Base-by-base conservation (phyloP, 2,888 invertebrate species). In the Anodontia alba region DNA sequence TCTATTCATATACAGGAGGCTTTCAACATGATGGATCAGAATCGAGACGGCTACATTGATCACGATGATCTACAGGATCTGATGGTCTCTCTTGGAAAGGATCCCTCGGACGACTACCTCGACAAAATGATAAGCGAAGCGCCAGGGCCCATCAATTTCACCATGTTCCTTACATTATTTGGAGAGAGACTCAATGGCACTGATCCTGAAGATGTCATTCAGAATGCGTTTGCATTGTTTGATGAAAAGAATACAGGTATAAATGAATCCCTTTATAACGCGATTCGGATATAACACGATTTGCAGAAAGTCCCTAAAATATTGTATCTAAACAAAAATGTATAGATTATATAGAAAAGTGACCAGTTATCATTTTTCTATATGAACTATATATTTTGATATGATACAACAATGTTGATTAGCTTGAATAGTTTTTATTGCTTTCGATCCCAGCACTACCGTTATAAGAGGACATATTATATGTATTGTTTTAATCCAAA, bases 101-200 rank as follows among this genome's bases (percentile, higher is more conserved):
- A 94, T 76, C 93, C 94, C 3, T 89, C 91, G 5, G 94, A 94
- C 66, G 88, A 91, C 1, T 90, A 92, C 69, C 82, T 94, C 17
- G 93, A 94, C 68, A 84, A 89, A 62, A 94, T 94, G 94, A 90
- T 94, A 46, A 87, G 81, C 42, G 92, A 93, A 80, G 93, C 94
- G 0, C 94, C 94, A 5, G 94, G 93, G 51, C 93, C 94, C 42
- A 91, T 94, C 76, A 94, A 94, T 87, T 94, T 94, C 85, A 94
- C 94, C 23, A 94, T 94, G 93, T 94, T 94, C 80, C 91, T 94
- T 5, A 94, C 94, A 1, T 81, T 94, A 57, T 94, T 94, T 75
- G 94, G 94, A 0, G 94, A 94, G 80, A 93, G 93, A 74, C 86
- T 94, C 36, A 93, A 93, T 72, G 94, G 94, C 17, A 94, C 94